Evolutionary conservation across 2,113 vertebrate genomes (phyloP).

Genomic region (Melanerpes formicivorus): DNA sequence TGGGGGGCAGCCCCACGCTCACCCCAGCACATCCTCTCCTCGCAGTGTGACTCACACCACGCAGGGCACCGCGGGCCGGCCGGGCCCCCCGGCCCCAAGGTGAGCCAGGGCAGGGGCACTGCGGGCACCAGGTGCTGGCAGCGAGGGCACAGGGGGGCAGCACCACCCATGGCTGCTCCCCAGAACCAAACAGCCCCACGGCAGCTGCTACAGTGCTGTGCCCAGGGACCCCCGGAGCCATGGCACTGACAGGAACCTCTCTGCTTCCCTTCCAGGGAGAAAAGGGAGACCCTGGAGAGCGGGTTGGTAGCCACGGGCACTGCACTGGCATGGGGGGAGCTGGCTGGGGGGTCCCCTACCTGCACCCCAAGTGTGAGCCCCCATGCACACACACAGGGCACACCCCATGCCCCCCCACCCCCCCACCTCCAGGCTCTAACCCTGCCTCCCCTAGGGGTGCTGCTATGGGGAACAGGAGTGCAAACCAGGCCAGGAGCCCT

Average conservation of each 20-base stretch:
- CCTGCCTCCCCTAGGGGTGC: constrained; percentile 36
- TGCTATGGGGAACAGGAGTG: background rate
- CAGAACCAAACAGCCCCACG: background rate
- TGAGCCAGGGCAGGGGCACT: background rate
- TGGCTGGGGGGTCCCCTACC: background rate
- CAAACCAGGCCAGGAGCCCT: background rate
- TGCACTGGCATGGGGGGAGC: accelerated
- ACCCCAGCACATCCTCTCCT: background rate
- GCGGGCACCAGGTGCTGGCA: accelerated
- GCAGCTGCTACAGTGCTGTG: accelerated
- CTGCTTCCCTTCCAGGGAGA: constrained; percentile 60
- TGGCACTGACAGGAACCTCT: background rate
- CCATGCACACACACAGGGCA: background rate
- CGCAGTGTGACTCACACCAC: constrained; percentile 11
- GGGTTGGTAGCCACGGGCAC: background rate
- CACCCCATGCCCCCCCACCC: background rate
- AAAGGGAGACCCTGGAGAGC: constrained; percentile 65
- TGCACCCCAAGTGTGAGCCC: background rate
- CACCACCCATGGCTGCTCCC: accelerated
- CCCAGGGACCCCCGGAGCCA: accelerated
- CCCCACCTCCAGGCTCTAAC: background rate
- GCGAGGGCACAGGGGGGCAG: accelerated
- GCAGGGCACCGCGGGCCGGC: background rate
- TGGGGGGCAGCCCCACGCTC: accelerated
- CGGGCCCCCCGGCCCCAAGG: constrained; percentile 31